These are phyloP conservation scores for Amaurobius ferox DNA, from an alignment of 2,888 invertebrate genomes.

Conservation along the genomic window DNA sequence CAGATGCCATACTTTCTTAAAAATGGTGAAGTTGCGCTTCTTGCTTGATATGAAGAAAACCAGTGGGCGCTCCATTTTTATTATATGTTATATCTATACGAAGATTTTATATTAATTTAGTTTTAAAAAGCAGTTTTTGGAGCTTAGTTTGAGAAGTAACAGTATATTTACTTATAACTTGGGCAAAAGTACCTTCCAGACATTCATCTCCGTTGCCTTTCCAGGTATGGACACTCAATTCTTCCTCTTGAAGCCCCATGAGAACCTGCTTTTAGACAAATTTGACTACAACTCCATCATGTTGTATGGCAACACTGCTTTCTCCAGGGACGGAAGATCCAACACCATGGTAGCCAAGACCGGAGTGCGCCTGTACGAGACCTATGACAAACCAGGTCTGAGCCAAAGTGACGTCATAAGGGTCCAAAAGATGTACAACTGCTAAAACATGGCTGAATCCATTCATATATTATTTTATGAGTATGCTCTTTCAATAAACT, in stretches of 20 bases:
- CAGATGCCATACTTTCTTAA: too few relatives aligned
- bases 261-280: slow-evolving; percentile 50
- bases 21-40: too few relatives aligned
- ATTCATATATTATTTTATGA: not conserved
- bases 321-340: slow-evolving; percentile 61
- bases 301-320: slow-evolving; percentile 73
- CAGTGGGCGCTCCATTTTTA: too few relatives aligned
- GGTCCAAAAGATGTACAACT: slow-evolving; percentile 72
- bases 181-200: too few relatives aligned
- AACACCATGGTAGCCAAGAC: slow-evolving; percentile 68
- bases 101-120: too few relatives aligned
- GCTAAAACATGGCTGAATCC: too few relatives aligned
- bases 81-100: too few relatives aligned
- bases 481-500: not conserved
- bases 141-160: too few relatives aligned
- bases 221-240: slow-evolving; percentile 67
- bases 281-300: slow-evolving; percentile 74
- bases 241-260: slow-evolving; percentile 36
- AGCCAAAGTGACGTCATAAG: slow-evolving; percentile 61
- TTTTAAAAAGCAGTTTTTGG: too few relatives aligned
- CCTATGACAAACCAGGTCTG: slow-evolving; percentile 70
- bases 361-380: slow-evolving; percentile 56
- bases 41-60: too few relatives aligned
- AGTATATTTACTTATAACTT: too few relatives aligned
- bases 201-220: too few relatives aligned